A percentile compares a stretch with the other conserved stretches of the same genome.
Conservation (phyloP, 1,140 invertebrate genomes). For the Ips nitidus region DNA sequence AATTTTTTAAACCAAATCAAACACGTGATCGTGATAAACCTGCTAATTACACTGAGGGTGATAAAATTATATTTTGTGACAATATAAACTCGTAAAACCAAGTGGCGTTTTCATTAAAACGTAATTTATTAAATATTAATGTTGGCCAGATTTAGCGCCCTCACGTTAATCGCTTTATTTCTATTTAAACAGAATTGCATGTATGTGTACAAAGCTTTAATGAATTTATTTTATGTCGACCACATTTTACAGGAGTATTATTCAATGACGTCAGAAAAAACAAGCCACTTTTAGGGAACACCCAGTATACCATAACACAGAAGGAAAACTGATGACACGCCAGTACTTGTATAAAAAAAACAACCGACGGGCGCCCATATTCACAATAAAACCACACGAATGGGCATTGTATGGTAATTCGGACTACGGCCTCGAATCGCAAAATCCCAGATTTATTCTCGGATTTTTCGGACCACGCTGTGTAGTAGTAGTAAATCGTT, state of each 20-base stretch:
- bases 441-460: conserved; percentile 23
- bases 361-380: conserved; percentile 5
- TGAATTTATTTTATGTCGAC: no score
- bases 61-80: conserved; percentile 26
- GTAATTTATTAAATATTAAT: conserved; percentile 33
- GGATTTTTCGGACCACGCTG: conserved; percentile 20
- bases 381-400: conserved; percentile 24
- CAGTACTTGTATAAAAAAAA: background rate
- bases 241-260: no score
- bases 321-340: no score
- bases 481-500: conserved; percentile 18
- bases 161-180: background rate
- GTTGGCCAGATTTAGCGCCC: conserved; percentile 21
- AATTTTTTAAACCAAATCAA: background rate
- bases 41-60: conserved; percentile 17
- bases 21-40: conserved; percentile 1
- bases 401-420: conserved; percentile 31
- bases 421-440: conserved; percentile 15
- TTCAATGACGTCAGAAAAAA: no score
- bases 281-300: no score
- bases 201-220: background rate
- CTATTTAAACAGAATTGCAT: background rate
- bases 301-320: no score
- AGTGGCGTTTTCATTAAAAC: conserved; percentile 35
- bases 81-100: conserved; percentile 27